Percentiles rank a stretch among this genome's conserved stretches.
Evolutionary conservation across 2,888 invertebrate genomes (phyloP).

Genomic region (Yponomeuta plumbellus): DNA sequence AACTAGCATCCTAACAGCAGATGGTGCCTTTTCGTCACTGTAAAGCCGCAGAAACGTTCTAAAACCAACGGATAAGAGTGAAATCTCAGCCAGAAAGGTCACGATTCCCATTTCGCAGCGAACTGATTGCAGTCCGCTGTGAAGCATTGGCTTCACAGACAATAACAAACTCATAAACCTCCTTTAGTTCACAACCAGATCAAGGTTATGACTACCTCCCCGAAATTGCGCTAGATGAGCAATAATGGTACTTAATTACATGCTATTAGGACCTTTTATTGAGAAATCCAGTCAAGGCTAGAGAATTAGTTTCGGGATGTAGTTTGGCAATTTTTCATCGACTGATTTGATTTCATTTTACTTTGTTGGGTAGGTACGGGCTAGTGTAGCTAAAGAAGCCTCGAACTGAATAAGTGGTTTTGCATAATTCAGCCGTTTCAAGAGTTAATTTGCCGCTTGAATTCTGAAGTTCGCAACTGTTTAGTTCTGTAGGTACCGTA

Average conservation of each 20-base stretch:
- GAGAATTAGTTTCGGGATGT: neutral
- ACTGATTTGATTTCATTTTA: too few relatives aligned
- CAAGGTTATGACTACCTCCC: neutral
- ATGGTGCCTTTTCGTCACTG: too few relatives aligned
- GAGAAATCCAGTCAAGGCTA: neutral
- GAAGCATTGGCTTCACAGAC: neutral
- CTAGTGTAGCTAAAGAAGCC: too few relatives aligned
- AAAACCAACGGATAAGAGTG: slow-evolving; percentile 21
- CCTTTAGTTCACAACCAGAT: neutral
- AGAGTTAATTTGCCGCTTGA: too few relatives aligned
- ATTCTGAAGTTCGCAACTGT: too few relatives aligned
- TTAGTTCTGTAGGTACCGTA: too few relatives aligned
- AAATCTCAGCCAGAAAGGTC: slow-evolving; percentile 19
- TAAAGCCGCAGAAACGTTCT: too few relatives aligned
- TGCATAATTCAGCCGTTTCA: too few relatives aligned
- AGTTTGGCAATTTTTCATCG: neutral
- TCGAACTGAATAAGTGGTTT: too few relatives aligned
- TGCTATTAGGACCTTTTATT: slow-evolving; percentile 12
- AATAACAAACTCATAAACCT: neutral
- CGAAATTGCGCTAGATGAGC: neutral
- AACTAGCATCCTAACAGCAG: too few relatives aligned
- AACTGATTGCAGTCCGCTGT: neutral
- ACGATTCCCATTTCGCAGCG: neutral
- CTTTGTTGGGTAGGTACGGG: too few relatives aligned
- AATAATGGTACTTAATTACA: slow-evolving; percentile 22